Evolutionary conservation across 2,888 invertebrate genomes (phyloP).

Genomic region (Meta bourneti): DNA sequence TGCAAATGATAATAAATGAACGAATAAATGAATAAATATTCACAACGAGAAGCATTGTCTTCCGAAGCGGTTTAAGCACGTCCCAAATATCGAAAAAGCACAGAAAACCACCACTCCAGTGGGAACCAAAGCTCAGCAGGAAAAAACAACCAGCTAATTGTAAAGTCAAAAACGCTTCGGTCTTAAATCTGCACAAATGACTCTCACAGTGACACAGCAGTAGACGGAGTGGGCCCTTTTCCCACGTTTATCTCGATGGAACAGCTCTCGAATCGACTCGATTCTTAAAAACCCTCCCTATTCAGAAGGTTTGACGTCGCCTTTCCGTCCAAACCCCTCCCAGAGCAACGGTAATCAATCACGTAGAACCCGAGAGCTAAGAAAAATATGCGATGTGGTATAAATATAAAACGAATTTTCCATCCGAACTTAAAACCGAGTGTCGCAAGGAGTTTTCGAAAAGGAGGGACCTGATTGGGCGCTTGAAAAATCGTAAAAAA

Average conservation of each 20-base stretch:
- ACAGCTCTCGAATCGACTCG: neutral
- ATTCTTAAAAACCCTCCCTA: neutral
- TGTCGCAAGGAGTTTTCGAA: too few relatives aligned
- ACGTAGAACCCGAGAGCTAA: neutral
- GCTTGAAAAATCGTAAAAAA: neutral
- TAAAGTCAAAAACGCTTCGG: slow-evolving; percentile 54
- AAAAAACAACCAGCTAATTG: slow-evolving; percentile 12
- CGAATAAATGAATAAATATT: neutral
- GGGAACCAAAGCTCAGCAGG: neutral
- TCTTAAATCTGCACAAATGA: slow-evolving; percentile 42
- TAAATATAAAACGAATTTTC: neutral
- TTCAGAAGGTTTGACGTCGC: neutral
- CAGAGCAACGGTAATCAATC: neutral
- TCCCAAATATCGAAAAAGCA: neutral
- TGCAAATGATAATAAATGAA: neutral
- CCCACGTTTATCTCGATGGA: slow-evolving; percentile 36
- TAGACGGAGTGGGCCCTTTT: slow-evolving; percentile 5
- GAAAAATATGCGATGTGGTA: neutral
- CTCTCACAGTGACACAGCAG: slow-evolving; percentile 1
- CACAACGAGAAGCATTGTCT: neutral
- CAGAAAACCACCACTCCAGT: neutral
- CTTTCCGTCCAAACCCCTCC: neutral
- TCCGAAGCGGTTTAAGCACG: neutral
- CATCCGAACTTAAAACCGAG: neutral
- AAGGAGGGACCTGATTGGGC: neutral